A percentile compares a stretch with the other conserved stretches of the same genome.
Conservation (phyloP, 2,797 vertebrate genomes). For the Pampus argenteus region DNA sequence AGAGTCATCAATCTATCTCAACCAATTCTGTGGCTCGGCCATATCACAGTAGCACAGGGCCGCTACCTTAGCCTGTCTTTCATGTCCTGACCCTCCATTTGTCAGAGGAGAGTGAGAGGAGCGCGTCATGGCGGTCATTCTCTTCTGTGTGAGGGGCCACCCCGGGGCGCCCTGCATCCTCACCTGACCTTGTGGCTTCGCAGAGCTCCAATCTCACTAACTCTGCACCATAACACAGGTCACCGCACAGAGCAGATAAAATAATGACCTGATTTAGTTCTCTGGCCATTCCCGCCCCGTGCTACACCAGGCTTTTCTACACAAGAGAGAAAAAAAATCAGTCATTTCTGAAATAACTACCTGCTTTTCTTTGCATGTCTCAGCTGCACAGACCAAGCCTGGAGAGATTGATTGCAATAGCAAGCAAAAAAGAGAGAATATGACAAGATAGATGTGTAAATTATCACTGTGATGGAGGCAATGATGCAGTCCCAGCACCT, state of each 20-base stretch:
- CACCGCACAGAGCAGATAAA: conserved; percentile 35
- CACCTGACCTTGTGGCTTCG: conserved; percentile 35
- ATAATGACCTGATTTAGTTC: conserved; percentile 61
- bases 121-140: conserved; percentile 25
- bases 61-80: conserved; percentile 51
- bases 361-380: conserved; percentile 80
- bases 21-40: conserved; percentile 47
- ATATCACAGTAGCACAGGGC: conserved; percentile 63
- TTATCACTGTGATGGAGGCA: conserved; percentile 99
- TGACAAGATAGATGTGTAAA: conserved; percentile 99
- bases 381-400: conserved; percentile 88
- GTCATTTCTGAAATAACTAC: conserved; percentile 73
- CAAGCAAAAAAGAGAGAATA: conserved; percentile 93
- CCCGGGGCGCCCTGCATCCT: conserved; percentile 18
- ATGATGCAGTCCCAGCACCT: conserved; percentile 99
- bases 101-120: conserved; percentile 59
- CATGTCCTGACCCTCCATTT: conserved; percentile 68
- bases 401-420: conserved; percentile 97
- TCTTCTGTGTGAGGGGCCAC: conserved; percentile 35
- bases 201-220: conserved; percentile 10
- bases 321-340: conserved; percentile 51
- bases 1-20: conserved; percentile 75
- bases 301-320: conserved; percentile 39
- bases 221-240: conserved; percentile 37
- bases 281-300: conserved; percentile 14